phyloP scores from a whole-genome alignment of 2,797 vertebrate species.

The Melanotaenia trifasciata region DNA sequence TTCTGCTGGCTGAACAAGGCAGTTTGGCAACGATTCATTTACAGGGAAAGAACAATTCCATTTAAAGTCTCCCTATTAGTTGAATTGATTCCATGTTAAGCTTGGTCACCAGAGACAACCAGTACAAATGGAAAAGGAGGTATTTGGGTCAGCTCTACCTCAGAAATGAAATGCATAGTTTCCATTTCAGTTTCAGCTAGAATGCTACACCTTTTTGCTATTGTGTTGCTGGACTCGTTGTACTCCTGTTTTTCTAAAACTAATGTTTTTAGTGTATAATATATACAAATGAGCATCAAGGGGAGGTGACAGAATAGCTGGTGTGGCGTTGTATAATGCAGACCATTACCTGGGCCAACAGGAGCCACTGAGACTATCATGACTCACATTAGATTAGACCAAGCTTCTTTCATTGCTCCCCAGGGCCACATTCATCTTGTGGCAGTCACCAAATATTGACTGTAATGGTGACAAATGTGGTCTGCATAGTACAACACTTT shows the following conservation, averaged over 20 bases:
- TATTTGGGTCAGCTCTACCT: conserved; percentile 51
- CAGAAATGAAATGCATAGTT: conserved; percentile 10
- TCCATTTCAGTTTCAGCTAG: background rate
- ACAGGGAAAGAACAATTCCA: conserved; percentile 32
- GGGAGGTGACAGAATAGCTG: conserved; percentile 19
- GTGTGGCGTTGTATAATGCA: conserved; percentile 35
- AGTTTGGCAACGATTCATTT: conserved; percentile 21
- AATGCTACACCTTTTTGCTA: conserved; percentile 1
- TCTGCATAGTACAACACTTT: conserved; percentile 65
- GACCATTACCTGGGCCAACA: conserved; percentile 56
- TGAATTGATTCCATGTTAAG: conserved; percentile 50
- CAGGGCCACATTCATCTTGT: conserved; percentile 65
- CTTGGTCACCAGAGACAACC: conserved; percentile 45
- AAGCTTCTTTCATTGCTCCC: conserved; percentile 63
- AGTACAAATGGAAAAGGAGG: conserved; percentile 39
- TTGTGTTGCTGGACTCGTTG: background rate
- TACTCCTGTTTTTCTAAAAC: background rate
- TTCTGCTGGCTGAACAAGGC: conserved; percentile 38
- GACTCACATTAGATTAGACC: conserved; percentile 67
- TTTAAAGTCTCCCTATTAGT: conserved; percentile 54
- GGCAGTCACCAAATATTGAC: conserved; percentile 74
- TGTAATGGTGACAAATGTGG: conserved; percentile 74
- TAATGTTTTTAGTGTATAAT: background rate
- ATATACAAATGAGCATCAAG: background rate
- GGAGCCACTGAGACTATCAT: conserved; percentile 60